A percentile compares a stretch with the other conserved stretches of the same genome.
Conservation (phyloP, 2,113 vertebrate genomes). For the Eulemur macaco region DNA sequence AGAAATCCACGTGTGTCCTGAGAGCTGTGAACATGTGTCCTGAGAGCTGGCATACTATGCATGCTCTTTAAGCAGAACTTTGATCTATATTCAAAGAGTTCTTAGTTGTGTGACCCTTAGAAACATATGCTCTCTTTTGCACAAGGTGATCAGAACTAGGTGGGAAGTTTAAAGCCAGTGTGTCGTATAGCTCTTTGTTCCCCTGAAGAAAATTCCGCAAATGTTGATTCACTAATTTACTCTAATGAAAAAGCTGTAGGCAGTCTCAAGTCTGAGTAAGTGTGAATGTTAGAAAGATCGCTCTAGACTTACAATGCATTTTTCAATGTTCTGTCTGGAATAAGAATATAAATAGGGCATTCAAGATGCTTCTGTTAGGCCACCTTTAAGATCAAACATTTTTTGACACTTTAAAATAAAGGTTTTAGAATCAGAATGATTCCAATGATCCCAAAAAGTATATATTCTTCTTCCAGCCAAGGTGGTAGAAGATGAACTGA, state of each 20-base stretch:
- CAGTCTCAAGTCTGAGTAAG: constrained; percentile 49
- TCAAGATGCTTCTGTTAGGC: constrained; percentile 39
- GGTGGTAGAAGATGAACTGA: background rate
- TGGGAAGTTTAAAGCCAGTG: background rate
- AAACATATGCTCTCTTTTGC: background rate
- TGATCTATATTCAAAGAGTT: background rate
- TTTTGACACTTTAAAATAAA: constrained; percentile 51
- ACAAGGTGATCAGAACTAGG: constrained; percentile 2
- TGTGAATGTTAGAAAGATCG: background rate
- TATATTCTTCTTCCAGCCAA: background rate
- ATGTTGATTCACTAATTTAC: constrained; percentile 37
- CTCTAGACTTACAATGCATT: constrained; percentile 41
- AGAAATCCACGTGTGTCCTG: background rate
- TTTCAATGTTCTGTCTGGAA: constrained; percentile 30
- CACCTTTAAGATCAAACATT: constrained; percentile 46
- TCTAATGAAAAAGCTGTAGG: constrained; percentile 50
- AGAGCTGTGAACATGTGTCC: background rate
- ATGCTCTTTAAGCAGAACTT: constrained; percentile 2
- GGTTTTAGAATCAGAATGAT: constrained; percentile 45
- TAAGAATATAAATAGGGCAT: constrained; percentile 33
- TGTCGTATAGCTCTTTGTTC: background rate
- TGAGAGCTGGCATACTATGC: background rate
- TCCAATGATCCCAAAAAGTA: background rate
- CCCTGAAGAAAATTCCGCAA: constrained; percentile 27
- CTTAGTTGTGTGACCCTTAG: background rate